These are phyloP conservation scores for Montipora foliosa DNA, from an alignment of 64 coral and sea anemone species.

Conservation along the genomic window DNA sequence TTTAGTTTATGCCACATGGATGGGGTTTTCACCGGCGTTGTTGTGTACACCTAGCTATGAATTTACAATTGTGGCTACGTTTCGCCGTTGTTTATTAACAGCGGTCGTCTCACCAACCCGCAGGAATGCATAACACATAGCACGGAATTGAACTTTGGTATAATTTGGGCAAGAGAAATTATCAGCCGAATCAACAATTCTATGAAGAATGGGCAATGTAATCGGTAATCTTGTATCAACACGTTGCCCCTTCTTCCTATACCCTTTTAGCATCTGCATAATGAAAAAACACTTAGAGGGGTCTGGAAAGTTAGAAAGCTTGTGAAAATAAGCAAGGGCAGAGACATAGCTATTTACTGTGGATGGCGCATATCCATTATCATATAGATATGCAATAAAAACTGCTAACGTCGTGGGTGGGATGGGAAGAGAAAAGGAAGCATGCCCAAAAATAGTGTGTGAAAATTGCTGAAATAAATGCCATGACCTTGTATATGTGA, in stretches of 20 bases:
- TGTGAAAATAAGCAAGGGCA: conserved; percentile 20
- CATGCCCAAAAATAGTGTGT: no score
- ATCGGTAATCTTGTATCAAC: background rate
- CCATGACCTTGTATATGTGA: no score
- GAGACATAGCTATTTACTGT: background rate
- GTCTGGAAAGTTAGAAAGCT: background rate
- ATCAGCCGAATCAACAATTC: background rate
- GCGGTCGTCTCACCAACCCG: conserved; percentile 47
- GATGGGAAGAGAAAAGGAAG: background rate
- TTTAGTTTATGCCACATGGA: no score
- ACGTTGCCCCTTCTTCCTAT: background rate
- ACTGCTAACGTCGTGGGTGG: background rate
- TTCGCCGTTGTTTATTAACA: no score
- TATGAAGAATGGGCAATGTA: background rate
- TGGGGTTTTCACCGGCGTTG: no score
- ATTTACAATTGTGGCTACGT: no score
- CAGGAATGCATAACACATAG: conserved; percentile 34
- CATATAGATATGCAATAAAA: conserved; percentile 36
- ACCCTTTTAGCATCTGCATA: conserved; percentile 30
- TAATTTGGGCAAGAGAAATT: conserved; percentile 29
- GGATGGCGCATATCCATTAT: background rate
- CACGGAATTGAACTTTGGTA: background rate
- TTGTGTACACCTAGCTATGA: no score
- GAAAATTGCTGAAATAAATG: no score
- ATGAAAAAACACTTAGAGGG: background rate